Conservation (phyloP, 2,888 invertebrate genomes). For the Leptarthrus brevirostris region DNA sequence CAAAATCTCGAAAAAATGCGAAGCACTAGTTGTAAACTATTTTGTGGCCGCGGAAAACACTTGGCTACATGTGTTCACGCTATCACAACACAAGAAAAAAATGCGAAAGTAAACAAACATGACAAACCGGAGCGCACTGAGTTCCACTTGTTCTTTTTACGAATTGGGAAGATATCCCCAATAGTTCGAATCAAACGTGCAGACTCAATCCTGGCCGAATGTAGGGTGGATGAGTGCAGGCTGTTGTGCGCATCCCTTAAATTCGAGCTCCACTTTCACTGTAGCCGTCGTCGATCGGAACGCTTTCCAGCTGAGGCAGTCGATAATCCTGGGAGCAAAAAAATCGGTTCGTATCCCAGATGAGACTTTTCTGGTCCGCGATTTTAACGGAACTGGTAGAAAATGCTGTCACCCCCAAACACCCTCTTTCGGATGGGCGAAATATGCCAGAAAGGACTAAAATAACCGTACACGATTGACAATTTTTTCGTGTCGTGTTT, state of each 20-base stretch:
- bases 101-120: constrained; percentile 43
- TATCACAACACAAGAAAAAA: constrained; percentile 45
- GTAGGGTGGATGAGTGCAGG: background rate
- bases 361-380: constrained; percentile 37
- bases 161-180: constrained; percentile 22
- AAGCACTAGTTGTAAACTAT: constrained; percentile 13
- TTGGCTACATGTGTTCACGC: constrained; percentile 44
- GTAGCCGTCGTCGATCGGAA: constrained; percentile 5
- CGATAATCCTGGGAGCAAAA: background rate
- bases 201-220: background rate
- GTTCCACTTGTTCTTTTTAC: constrained; percentile 21
- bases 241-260: constrained; percentile 10
- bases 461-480: constrained; percentile 9
- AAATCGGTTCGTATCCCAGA: constrained; percentile 38
- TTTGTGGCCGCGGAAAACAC: constrained; percentile 6
- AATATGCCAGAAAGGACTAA: background rate
- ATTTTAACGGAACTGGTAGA: constrained; percentile 36
- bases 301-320: background rate
- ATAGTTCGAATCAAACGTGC: constrained; percentile 14
- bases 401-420: constrained; percentile 9
- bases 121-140: constrained; percentile 32
- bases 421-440: constrained; percentile 8
- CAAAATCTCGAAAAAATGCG: background rate
- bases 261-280: background rate
- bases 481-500: constrained; percentile 15